Evolutionary conservation across 2,888 invertebrate species (phyloP), one percentile per base, ranked within the genome.

Genomic region (Spicauda simplicius): DNA sequence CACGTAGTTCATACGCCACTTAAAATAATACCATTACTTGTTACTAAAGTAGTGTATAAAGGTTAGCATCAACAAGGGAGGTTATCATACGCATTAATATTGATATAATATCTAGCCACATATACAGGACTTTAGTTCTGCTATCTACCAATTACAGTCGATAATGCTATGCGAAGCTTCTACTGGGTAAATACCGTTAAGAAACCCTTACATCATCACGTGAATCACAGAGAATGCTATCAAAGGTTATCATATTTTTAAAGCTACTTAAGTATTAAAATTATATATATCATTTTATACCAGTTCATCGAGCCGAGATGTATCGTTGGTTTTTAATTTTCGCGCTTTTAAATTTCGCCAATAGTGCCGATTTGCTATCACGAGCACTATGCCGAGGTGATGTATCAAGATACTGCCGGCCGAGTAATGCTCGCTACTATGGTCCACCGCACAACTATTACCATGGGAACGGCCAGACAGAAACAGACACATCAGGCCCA

Each of bases 361-460:
- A 53, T 30, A 53, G 25, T 25, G 37, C 25, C 6, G 25, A 25
- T 25, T 20, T 45, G 12, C n/a, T 48, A 12, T 25, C 37, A 8
- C 16, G 8, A 48, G 2, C 6, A 11, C 25, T 62, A 54, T 65
- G 59, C 54, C 58, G 20, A 5, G 10, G 16, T 11, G 25, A 37
- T 25, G 10, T 19, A 33, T 14, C 19, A 11, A 57, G 14, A 11
- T 64, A 64, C 45, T 64, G 64, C 18, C 57, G 64, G 33, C 64
- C 64, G 8, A 58, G 19, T 16, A 16, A 14, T 0, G 30, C 45
- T 1, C 59, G 45, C 5, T 25, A 54, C 2, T 65, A 65, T n/a
- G 58, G 16, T 6, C 65, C 33, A 0, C 65, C 59, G 6, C 65
- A 65, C 30, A 59, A 59, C 19, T 19, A 54, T 19, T 65, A 59